Evolutionary conservation across 2,797 vertebrate genomes (phyloP), one percentile per base, ranked within the genome.

Genomic region (Ceyx erithaca): DNA sequence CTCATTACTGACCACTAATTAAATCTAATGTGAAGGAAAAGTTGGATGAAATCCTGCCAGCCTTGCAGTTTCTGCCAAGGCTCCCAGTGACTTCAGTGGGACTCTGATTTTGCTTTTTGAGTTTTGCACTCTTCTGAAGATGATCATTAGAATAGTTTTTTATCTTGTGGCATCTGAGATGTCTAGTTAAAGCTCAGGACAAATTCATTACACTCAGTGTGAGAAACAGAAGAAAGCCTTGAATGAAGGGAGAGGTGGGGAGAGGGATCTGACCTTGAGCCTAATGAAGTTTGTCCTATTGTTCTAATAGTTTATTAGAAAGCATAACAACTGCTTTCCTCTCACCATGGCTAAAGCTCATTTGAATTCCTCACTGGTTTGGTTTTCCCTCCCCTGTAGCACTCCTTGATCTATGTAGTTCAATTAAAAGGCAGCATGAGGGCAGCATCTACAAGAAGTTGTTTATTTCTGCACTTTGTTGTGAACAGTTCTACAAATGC

Each of bases 371-470:
- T 82, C 40, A 1, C 75, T 20, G 40, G 20, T 69, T 62, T 78
- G 71, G 82, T 94, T 92, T 71, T 54, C 68, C 51, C 78, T 66
- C 70, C 40, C 87, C 86, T 6, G 5, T 62, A 72, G 78, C 83
- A 52, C 64, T 90, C 57, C 80, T 68, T 89, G 88, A 95, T 92
- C 88, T 94, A 75, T 96, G 96, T 80, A 96, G 93, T 96, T 95
- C 95, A 95, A 95, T 94, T 95, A 94, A 88, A 87, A 96, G 88
- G 89, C 96, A 94, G 96, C 94, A 96, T 35, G 96, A 96, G 96
- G 96, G 95, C 96, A 96, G 94, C 92, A 71, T 94, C 94, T 89
- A 49, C 96, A 95, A 96, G 92, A 95, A 82, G 59, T 95, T 94
- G 87, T 94, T 95, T 94, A 92, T 93, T 83, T 67, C 83, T 78